Evolutionary conservation across 2,797 vertebrate species (phyloP).

Genomic region (Orientallactaga sibirica): DNA sequence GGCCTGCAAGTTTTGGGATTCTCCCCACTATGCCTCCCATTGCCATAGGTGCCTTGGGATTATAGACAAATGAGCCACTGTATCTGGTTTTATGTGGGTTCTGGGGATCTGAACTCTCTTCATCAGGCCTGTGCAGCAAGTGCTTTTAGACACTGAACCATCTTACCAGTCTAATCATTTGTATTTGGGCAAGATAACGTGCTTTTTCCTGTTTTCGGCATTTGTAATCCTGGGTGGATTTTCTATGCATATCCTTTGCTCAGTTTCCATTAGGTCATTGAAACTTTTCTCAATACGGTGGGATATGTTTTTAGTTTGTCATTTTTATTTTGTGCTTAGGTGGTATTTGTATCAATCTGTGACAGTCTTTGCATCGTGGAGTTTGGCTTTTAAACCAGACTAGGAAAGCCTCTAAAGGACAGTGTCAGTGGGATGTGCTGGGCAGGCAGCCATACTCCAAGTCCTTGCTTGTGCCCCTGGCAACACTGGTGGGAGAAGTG

Average conservation of each 20-base stretch:
- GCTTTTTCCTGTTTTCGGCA: conserved; percentile 19
- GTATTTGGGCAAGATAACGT: not conserved
- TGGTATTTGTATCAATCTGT: conserved; percentile 24
- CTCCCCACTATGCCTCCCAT: too few species aligned
- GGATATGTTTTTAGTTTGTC: conserved; percentile 23
- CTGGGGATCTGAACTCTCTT: too few species aligned
- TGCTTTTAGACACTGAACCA: too few species aligned
- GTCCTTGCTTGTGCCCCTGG: not conserved
- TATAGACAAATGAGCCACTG: too few species aligned
- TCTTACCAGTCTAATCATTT: not conserved
- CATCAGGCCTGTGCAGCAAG: too few species aligned
- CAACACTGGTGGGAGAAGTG: not conserved
- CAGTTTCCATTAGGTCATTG: not conserved
- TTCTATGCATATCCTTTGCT: not conserved
- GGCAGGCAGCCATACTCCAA: not conserved
- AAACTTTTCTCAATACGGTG: conserved; percentile 17
- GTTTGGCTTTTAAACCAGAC: not conserved
- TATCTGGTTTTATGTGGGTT: too few species aligned
- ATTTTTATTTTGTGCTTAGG: conserved; percentile 1
- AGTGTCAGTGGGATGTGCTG: not conserved
- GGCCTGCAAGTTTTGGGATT: too few species aligned
- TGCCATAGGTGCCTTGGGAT: too few species aligned
- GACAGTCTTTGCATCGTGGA: not conserved
- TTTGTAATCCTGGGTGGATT: not conserved
- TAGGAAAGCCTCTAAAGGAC: not conserved